Percentiles rank a stretch among this genome's conserved stretches.
Evolutionary conservation across 2,113 vertebrate species (phyloP).

Genomic region (Fregetta grallaria): DNA sequence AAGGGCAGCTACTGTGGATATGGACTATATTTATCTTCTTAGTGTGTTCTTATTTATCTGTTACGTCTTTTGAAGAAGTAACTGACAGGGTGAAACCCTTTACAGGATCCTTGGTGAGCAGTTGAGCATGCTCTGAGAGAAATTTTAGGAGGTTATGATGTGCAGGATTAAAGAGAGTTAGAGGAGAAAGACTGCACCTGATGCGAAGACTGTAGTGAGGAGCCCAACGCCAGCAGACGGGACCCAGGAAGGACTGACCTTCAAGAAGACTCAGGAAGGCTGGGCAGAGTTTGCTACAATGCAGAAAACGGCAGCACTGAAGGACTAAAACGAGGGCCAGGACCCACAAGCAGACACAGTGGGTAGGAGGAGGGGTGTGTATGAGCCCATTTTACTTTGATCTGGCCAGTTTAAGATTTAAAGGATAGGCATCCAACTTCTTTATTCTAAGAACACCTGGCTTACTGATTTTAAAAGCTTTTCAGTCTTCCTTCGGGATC

Average conservation of each 20-base stretch:
- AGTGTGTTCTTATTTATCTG: neutral
- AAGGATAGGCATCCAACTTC: neutral
- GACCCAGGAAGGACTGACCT: neutral
- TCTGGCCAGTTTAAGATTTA: neutral
- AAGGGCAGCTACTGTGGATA: neutral
- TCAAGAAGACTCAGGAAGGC: neutral
- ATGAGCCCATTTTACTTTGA: neutral
- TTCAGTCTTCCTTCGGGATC: neutral
- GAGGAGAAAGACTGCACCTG: neutral
- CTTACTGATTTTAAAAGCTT: neutral
- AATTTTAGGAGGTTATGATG: neutral
- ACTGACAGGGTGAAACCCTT: neutral
- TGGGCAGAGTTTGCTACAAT: neutral
- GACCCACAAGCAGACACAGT: neutral
- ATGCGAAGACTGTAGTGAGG: accelerated
- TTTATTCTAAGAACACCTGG: neutral
- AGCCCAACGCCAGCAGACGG: accelerated
- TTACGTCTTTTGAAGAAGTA: neutral
- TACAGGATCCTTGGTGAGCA: neutral
- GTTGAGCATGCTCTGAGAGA: neutral
- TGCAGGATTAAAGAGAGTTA: neutral
- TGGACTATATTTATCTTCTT: neutral
- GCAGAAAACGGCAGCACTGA: neutral
- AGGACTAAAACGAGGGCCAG: neutral
- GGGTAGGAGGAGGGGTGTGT: neutral